Conservation (phyloP, 1,140 invertebrate species). For the Bombus balteatus region DNA sequence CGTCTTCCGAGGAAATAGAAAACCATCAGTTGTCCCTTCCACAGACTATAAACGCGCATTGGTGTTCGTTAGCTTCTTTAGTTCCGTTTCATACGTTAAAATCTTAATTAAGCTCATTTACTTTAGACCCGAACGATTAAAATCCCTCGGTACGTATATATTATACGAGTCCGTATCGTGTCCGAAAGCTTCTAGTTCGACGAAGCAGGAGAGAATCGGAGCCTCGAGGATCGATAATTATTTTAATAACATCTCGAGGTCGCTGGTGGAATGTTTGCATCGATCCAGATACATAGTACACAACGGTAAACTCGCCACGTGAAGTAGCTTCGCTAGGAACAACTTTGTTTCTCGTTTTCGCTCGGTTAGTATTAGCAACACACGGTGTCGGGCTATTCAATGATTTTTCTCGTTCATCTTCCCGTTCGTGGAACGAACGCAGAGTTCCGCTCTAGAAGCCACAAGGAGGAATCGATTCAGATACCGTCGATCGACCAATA, state of each 20-base stretch:
- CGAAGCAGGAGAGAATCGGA: not conserved
- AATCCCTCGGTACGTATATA: conserved; percentile 31
- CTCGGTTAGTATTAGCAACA: not conserved
- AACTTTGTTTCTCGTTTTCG: conserved; percentile 17
- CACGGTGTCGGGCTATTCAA: not conserved
- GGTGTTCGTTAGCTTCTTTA: conserved; percentile 64
- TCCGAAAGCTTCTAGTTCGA: not conserved
- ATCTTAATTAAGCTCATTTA: conserved; percentile 68
- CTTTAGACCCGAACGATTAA: conserved; percentile 47
- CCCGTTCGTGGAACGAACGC: not conserved
- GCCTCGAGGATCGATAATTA: not conserved
- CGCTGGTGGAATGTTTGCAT: not conserved
- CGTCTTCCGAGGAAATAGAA: conserved; percentile 8
- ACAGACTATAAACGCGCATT: conserved; percentile 15
- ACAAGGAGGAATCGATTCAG: not conserved
- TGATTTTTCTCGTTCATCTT: too few relatives aligned
- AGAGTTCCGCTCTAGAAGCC: conserved; percentile 15
- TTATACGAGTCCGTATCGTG: too few relatives aligned
- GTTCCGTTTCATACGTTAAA: conserved; percentile 65
- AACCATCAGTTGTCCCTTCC: conserved; percentile 30
- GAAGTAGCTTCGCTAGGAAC: not conserved
- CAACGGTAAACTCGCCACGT: not conserved
- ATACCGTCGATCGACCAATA: not conserved
- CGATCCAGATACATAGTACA: not conserved
- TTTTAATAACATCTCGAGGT: not conserved